phyloP scores from a whole-genome alignment of 2,888 invertebrate genomes.

The Thera obeliscata region DNA sequence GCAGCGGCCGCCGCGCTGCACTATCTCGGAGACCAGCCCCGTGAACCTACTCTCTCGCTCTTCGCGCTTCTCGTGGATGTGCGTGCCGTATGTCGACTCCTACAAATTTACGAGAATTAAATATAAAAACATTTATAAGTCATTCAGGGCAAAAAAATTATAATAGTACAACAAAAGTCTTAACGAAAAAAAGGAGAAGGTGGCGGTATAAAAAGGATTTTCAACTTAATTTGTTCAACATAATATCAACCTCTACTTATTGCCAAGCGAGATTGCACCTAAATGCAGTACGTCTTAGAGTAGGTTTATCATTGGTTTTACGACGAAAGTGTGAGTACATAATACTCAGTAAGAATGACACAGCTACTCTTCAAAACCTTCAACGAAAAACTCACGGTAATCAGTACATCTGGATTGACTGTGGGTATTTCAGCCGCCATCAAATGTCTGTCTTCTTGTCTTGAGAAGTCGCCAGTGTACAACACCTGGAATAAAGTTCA shows the following conservation, averaged over 20 bases:
- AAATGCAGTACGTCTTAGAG: no score
- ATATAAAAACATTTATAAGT: no score
- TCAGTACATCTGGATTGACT: constrained; percentile 97
- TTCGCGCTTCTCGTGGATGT: constrained; percentile 99
- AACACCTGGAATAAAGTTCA: constrained; percentile 83
- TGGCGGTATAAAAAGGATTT: no score
- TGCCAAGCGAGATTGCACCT: no score
- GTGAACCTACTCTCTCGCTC: constrained; percentile 98
- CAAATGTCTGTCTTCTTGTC: constrained; percentile 99
- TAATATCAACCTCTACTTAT: no score
- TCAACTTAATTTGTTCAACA: no score
- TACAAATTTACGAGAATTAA: constrained; percentile 50
- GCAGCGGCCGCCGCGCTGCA: constrained; percentile 98
- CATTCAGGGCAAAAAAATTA: no score
- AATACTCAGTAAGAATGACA: no score
- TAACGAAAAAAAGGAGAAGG: no score
- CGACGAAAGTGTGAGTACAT: no score
- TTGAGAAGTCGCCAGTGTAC: constrained; percentile 99
- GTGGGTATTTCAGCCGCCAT: constrained; percentile 99
- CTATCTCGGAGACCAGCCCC: constrained; percentile 96
- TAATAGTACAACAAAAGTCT: no score
- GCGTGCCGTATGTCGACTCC: constrained; percentile 99
- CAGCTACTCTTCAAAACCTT: not conserved
- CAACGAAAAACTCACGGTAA: constrained; percentile 86
- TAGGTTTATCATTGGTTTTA: no score